Evolutionary conservation across 2,113 vertebrate genomes (phyloP), one percentile per base, ranked within the genome.

Genomic region (Coracopsis vasa): DNA sequence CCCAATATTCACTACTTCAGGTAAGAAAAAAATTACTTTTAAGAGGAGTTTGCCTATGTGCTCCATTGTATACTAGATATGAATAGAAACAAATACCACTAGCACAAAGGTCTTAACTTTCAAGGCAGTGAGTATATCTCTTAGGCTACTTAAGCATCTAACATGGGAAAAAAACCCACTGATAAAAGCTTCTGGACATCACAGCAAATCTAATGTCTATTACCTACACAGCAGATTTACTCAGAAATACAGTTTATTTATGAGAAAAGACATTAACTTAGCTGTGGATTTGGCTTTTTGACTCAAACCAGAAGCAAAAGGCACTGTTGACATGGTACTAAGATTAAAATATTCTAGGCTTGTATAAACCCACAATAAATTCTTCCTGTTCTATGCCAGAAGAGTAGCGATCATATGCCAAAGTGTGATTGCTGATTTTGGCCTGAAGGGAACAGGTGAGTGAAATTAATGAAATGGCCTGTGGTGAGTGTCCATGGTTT

Each of bases 231-330:
- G 25, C 35, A 56, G n/a, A 45, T 71, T 19, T 92, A 28, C 50
- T 60, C 19, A 64, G 13, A 86, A 86, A 42, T 53, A 41, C 8
- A n/a, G 28, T 80, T 65, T 20, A 23, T 62, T 89, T 91, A 13
- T 39, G 67, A 58, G 53, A 84, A 39, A 74, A 81, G 11, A 81
- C 53, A 67, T 65, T 60, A 84, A 48, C 11, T 78, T 69, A 20
- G 33, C 45, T 31, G 11, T 31, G n/a, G 31, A 71, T 87, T 91
- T 91, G 77, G 15, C 33, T 45, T 92, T 87, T 91, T 87, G 51
- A 60, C 33, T 70, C 56, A 92, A 84, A 92, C 19, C 65, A 85
- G 92, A 72, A 94, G 78, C 69, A 74, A 92, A 84, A 94, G 33
- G 14, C 50, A 27, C 25, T 37, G 16, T 71, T 78, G 87, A 81